Base-by-base conservation (phyloP, 1,140 invertebrate species). In the Cydia amplana region DNA sequence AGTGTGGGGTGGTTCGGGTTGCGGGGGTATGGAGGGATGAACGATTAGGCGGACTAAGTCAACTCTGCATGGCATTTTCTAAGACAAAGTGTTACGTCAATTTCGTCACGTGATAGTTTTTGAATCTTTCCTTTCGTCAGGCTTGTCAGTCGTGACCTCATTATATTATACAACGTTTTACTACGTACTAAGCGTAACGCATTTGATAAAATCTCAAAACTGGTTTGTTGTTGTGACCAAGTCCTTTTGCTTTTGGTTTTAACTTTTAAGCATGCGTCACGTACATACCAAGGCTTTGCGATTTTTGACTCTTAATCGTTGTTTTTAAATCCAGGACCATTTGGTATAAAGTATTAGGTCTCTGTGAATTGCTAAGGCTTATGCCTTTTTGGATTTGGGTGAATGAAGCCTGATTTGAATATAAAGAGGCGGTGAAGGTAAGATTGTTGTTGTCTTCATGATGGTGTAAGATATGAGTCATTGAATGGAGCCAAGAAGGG, bases 181-280 rank as follows among this genome's bases (percentile, higher is more conserved):
- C 40, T 43, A 51, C 49, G 49, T 51, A 51, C 49, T 51, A 1
- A n/a, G 14, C 49, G n/a, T 51, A n/a, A 55, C 51, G n/a, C 16
- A 7, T 55, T 55, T 55, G 51, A 55, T 55, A 55, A 6, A 18
- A 55, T 55, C 51, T 55, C 51, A 55, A 55, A 55, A 55, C 51
- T 7, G n/a, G 51, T 55, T 55, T 6, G 36, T 55, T 6, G 36
- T 40, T 18, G 51, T 55, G 43, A 4, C n/a, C 51, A 55, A 55
- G 51, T n/a, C 46, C 20, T 55, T 55, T 55, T 55, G 51, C n/a
- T 55, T 55, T 55, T 46, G n/a, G 7, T n/a, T 18, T n/a, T n/a
- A n/a, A n/a, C n/a, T n/a, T 51, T 55, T 55, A 55, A 55, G 51
- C 51, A 55, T 46, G 43, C 43, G 43, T 46, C 43, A 46, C 51